Evolutionary conservation across 2,113 vertebrate species (phyloP).

Genomic region (Sphaerodactylus townsendi): DNA sequence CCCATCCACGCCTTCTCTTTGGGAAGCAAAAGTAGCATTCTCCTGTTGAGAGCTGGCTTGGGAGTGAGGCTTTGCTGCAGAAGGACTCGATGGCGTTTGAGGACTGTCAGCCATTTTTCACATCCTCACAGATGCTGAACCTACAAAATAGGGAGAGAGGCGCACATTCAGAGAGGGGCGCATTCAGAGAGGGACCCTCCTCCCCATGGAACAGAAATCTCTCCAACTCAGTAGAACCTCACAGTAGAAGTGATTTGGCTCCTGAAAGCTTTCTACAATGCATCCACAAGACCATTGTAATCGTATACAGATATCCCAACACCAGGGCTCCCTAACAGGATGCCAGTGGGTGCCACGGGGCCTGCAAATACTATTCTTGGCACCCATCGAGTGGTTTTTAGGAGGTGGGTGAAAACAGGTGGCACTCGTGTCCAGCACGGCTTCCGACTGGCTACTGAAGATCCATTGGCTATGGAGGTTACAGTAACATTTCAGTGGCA

Average conservation of each 20-base stretch:
- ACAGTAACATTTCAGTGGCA: too few species aligned
- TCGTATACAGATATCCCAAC: too few species aligned
- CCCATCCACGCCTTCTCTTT: slow-evolving; percentile 67
- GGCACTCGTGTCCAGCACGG: too few species aligned
- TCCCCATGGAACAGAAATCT: not conserved
- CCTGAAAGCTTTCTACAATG: not conserved
- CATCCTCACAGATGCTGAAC: not conserved
- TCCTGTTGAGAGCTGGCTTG: slow-evolving; percentile 17
- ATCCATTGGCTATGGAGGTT: too few species aligned
- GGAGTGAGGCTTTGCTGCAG: slow-evolving; percentile 10
- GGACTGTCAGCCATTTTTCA: slow-evolving; percentile 75
- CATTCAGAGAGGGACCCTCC: not conserved
- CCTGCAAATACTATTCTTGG: too few species aligned
- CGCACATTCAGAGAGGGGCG: not conserved
- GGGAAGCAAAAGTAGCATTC: slow-evolving; percentile 20
- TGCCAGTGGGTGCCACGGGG: too few species aligned
- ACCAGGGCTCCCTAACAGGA: too few species aligned
- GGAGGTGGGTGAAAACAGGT: too few species aligned
- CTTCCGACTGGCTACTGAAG: too few species aligned
- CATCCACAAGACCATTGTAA: too few species aligned
- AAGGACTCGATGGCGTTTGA: slow-evolving; percentile 42
- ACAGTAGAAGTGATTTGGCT: not conserved
- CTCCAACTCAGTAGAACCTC: not conserved
- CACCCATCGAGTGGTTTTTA: too few species aligned
- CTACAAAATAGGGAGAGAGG: slow-evolving; percentile 25